phyloP scores from a whole-genome alignment of 2,888 invertebrate species.

The Steromphala cineraria region DNA sequence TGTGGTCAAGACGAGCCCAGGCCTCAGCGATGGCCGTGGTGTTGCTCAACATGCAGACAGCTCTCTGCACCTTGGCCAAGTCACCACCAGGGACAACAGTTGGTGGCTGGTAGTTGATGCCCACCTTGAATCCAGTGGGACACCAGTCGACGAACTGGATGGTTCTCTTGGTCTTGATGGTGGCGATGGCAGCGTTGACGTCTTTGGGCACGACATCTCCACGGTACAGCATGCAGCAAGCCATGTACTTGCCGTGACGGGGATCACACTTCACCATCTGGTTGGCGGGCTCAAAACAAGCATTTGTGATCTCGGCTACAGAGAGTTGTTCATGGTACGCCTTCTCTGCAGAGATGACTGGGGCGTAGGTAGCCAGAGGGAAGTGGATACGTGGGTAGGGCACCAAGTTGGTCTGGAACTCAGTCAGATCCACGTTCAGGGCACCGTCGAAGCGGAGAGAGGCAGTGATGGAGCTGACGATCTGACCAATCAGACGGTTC shows the following conservation, averaged over 20 bases:
- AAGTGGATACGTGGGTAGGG: conserved; percentile 96
- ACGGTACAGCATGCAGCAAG: conserved; percentile 70
- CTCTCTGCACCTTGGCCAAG: conserved; percentile 1
- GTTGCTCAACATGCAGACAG: conserved; percentile 5
- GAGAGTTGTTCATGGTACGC: conserved; percentile 90
- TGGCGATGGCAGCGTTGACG: conserved; percentile 68
- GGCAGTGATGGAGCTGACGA: conserved; percentile 78
- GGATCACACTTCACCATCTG: conserved; percentile 88
- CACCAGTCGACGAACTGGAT: conserved; percentile 6
- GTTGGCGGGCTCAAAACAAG: conserved; percentile 88
- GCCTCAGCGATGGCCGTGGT: background rate
- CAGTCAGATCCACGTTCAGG: conserved; percentile 77
- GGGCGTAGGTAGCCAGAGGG: conserved; percentile 89
- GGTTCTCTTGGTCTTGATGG: conserved; percentile 35
- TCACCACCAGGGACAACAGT: background rate
- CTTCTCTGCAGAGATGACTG: conserved; percentile 94
- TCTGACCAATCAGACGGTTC: conserved; percentile 95
- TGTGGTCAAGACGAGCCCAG: conserved; percentile 7
- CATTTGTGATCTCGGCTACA: conserved; percentile 91
- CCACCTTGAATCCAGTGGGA: background rate
- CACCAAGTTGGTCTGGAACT: conserved; percentile 74
- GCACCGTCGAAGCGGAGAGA: conserved; percentile 78
- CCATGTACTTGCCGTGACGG: conserved; percentile 73
- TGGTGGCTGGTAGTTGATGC: conserved; percentile 8
- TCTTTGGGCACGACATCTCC: conserved; percentile 68